Conservation (phyloP, 2,888 invertebrate genomes). For the Tryphoninae sp. region DNA sequence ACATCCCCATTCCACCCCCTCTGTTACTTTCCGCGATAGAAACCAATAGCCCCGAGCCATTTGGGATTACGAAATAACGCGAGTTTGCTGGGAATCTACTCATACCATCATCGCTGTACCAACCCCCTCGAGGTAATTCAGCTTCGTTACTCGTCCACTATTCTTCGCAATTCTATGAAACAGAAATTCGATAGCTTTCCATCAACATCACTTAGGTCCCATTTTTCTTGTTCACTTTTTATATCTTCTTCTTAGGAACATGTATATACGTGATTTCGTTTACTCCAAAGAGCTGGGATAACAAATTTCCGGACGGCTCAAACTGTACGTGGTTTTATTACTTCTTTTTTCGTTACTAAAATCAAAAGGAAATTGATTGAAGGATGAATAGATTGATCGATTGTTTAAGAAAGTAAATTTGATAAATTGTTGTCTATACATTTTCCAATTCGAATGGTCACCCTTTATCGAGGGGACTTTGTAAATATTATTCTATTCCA, state of each 20-base stretch:
- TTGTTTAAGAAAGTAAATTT: not conserved
- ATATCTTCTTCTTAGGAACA: too few relatives aligned
- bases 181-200: conserved; percentile 21
- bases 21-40: conserved; percentile 32
- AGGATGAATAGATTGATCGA: too few relatives aligned
- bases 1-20: not conserved
- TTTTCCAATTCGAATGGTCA: too few relatives aligned
- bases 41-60: conserved; percentile 22
- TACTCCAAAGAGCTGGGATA: too few relatives aligned
- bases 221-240: too few relatives aligned
- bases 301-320: too few relatives aligned
- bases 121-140: conserved; percentile 16
- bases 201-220: not conserved
- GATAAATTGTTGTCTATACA: too few relatives aligned
- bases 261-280: too few relatives aligned
- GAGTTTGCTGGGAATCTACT: conserved; percentile 23
- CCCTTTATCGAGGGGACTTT: not conserved
- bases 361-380: too few relatives aligned
- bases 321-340: too few relatives aligned
- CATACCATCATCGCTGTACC: not conserved
- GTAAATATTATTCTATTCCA: not conserved
- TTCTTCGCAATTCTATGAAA: conserved; percentile 25
- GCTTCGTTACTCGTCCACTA: conserved; percentile 20
- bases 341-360: too few relatives aligned
- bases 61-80: conserved; percentile 45